Evolutionary conservation across 1,140 invertebrate genomes (phyloP), one percentile per base, ranked within the genome.

Genomic region (Brachionus angularis): DNA sequence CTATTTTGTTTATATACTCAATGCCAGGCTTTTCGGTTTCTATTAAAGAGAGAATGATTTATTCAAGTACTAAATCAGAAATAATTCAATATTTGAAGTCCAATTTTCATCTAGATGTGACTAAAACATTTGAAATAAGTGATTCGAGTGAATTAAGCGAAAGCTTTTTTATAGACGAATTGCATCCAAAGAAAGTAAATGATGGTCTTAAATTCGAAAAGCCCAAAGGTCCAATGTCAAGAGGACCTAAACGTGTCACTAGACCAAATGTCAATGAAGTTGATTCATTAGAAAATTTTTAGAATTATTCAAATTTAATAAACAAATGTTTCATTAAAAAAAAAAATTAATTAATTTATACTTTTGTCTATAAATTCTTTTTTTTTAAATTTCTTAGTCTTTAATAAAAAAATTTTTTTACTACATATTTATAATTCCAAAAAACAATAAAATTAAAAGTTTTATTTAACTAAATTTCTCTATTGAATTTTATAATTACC

Each of bases 41-140:
- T 72, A 91, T 97, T 73, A 95, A 94, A 80, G 93, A 97, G 81
- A 85, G 93, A 75, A 98, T 98, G 94, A 84, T 97, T 75, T 98
- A 97, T 82, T 96, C 93, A 1, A 95, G 92, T 75, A 96, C 92
- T 79, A 96, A 96, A 83, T 88, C 23, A 5, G 36, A 46, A 31
- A 44, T 72, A 10, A 62, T 49, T 39, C 31, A 67, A 36, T 44
- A 53, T 55, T 23, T 95, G 73, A 86, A 91, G 75, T 77, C 79
- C 27, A 73, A 80, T 25, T 73, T 86, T 49, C 86, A 86, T 25
- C 80, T 91, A 71, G 87, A 88, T 36, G 83, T 96, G 64, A 86
- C 85, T 39, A 95, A 93, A 85, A 91, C 91, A 86, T 91, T 94
- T 80, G 93, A 96, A 86, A 89, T 94, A 75, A 91, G 94, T 79